Evolutionary conservation across 1,140 invertebrate genomes (phyloP), one percentile per base, ranked within the genome.

Genomic region (Scaptomyza pallida): DNA sequence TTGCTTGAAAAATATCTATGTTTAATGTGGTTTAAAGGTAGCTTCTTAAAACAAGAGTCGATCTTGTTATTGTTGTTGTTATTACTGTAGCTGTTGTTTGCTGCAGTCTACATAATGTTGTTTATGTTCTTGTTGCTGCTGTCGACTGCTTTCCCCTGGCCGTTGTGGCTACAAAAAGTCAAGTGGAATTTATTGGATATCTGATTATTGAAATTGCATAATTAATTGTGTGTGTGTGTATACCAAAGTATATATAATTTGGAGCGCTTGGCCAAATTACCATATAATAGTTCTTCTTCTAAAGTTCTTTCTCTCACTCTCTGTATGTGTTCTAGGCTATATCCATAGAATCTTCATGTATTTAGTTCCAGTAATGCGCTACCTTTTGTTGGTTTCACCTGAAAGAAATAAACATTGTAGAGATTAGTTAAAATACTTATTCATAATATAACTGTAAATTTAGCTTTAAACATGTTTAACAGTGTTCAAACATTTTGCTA

Each of bases 161-260:
- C 68, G 75, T 68, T 64, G 80, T 86, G 72, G 81, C 81, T 86
- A 86, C 81, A 83, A 83, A 83, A 85, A 83, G 47, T 71, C 80
- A 83, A 83, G 81, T 80, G 81, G 67, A 85, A 83, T 83, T 79
- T 75, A 37, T 85, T 65, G 54, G 43, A 61, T n/a, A n/a, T 74
- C 40, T 52, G 47, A 51, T 72, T 72, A 67, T 72, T 72, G 41
- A 61, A 64, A 62, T 45, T 67, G 40, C 26, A 52, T 21, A 65
- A 64, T 30, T n/a, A 30, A 8, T 35, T 45, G 51, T 13, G 26
- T 21, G 5, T 43, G 21, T 37, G 2, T 37, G 33, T n/a, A 0
- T 37, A n/a, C 33, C 41, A 15, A 21, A 61, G 16, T n/a, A n/a
- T n/a, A n/a, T n/a, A 54, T 17, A 10, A 9, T 9, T 16, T 43